Conservation (phyloP, 2,888 invertebrate species). For the Lithophane leautieri region DNA sequence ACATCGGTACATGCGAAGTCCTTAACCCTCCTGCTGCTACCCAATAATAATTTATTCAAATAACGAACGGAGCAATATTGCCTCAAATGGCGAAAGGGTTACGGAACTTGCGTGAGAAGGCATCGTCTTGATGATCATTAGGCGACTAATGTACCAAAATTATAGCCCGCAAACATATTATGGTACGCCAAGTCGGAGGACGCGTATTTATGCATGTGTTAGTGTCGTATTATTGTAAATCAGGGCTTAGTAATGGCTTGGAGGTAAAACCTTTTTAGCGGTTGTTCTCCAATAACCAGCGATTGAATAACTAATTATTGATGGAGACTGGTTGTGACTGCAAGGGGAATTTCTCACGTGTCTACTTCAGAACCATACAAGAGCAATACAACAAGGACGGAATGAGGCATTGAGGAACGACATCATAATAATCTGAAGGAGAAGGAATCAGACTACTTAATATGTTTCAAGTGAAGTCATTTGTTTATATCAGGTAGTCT, state of each 20-base stretch:
- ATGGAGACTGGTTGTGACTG: background rate
- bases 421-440: background rate
- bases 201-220: conserved; percentile 21
- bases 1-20: background rate
- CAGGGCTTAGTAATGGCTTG: conserved; percentile 25
- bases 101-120: conserved; percentile 51
- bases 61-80: conserved; percentile 18
- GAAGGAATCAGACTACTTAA: too few relatives aligned
- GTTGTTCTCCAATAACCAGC: background rate
- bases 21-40: conserved; percentile 15
- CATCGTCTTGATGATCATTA: conserved; percentile 54
- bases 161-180: conserved; percentile 44
- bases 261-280: conserved; percentile 11
- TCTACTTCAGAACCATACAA: too few relatives aligned
- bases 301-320: conserved; percentile 10
- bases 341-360: background rate
- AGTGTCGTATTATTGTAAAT: conserved; percentile 43
- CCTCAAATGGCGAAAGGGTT: conserved; percentile 50
- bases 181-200: conserved; percentile 21
- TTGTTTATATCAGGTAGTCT: background rate
- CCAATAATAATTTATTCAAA: conserved; percentile 47
- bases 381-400: background rate
- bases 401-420: background rate
- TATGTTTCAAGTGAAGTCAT: background rate
- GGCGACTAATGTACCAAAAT: conserved; percentile 54